phyloP scores from a whole-genome alignment of 2,888 invertebrate genomes.

The Capitulum mitella region DNA sequence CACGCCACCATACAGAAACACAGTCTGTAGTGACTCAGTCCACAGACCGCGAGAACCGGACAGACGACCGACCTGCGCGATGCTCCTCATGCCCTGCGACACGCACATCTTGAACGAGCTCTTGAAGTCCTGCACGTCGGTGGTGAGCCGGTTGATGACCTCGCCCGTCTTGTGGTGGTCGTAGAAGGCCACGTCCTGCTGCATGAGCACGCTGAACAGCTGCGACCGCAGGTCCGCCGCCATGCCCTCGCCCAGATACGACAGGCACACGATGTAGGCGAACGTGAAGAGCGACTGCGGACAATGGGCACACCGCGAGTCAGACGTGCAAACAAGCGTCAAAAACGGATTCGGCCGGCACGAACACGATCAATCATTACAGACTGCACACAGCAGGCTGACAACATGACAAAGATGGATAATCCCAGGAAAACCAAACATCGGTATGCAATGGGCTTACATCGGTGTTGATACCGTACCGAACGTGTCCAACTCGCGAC shows the following conservation, averaged over 20 bases:
- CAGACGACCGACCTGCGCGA: constrained; percentile 75
- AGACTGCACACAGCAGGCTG: too few species aligned
- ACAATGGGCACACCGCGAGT: too few species aligned
- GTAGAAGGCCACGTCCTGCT: constrained; percentile 84
- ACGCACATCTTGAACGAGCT: constrained; percentile 90
- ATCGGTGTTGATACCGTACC: neutral
- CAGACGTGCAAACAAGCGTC: too few species aligned
- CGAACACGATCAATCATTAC: too few species aligned
- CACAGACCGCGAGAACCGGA: too few species aligned
- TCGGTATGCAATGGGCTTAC: neutral
- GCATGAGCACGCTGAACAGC: constrained; percentile 71
- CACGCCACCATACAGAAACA: too few species aligned
- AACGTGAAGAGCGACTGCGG: constrained; percentile 78
- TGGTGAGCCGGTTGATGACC: constrained; percentile 78
- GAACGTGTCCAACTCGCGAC: neutral
- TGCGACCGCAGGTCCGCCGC: constrained; percentile 72
- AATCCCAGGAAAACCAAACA: neutral
- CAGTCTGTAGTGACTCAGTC: too few species aligned
- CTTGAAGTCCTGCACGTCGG: constrained; percentile 95
- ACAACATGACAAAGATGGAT: too few species aligned
- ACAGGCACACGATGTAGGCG: constrained; percentile 75
- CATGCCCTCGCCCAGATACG: constrained; percentile 80
- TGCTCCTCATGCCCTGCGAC: constrained; percentile 80
- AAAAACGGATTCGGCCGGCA: too few species aligned
- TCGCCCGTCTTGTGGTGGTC: constrained; percentile 86